These are phyloP conservation scores for Choristoneura fumiferana DNA, from an alignment of 1,140 invertebrate species.

Conservation along the genomic window DNA sequence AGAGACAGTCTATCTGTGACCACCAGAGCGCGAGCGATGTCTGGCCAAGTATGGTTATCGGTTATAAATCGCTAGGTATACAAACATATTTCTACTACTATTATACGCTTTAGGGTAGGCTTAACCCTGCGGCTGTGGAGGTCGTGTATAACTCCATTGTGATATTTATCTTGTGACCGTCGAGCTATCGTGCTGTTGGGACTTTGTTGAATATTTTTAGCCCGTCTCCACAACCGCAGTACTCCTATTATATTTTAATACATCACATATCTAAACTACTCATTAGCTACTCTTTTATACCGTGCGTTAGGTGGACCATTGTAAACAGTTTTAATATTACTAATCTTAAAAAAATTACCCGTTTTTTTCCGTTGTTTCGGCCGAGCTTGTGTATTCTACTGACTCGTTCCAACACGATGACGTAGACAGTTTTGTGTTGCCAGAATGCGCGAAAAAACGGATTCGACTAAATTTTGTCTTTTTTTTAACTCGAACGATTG, in stretches of 20 bases:
- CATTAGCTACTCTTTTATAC: slow-evolving; percentile 65
- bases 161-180: slow-evolving; percentile 37
- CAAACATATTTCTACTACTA: slow-evolving; percentile 50
- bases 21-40: slow-evolving; percentile 21
- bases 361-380: slow-evolving; percentile 20
- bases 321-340: slow-evolving; percentile 29
- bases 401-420: background rate
- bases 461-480: slow-evolving; percentile 12
- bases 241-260: slow-evolving; percentile 55
- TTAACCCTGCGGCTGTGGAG: slow-evolving; percentile 46
- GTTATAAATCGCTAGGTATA: slow-evolving; percentile 58
- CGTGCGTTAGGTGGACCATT: slow-evolving; percentile 66
- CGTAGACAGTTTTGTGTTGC: slow-evolving; percentile 12
- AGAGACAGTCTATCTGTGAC: slow-evolving; percentile 22
- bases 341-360: slow-evolving; percentile 18
- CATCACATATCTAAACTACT: slow-evolving; percentile 71
- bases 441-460: slow-evolving; percentile 11
- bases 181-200: slow-evolving; percentile 20
- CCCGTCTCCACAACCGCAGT: slow-evolving; percentile 37
- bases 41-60: slow-evolving; percentile 59
- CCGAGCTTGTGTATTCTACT: background rate
- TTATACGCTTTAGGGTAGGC: slow-evolving; percentile 70
- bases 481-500: slow-evolving; percentile 1
- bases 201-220: slow-evolving; percentile 35
- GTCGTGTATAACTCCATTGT: slow-evolving; percentile 35